Evolutionary conservation across 1,140 invertebrate genomes (phyloP).

Genomic region (Apis cerana): DNA sequence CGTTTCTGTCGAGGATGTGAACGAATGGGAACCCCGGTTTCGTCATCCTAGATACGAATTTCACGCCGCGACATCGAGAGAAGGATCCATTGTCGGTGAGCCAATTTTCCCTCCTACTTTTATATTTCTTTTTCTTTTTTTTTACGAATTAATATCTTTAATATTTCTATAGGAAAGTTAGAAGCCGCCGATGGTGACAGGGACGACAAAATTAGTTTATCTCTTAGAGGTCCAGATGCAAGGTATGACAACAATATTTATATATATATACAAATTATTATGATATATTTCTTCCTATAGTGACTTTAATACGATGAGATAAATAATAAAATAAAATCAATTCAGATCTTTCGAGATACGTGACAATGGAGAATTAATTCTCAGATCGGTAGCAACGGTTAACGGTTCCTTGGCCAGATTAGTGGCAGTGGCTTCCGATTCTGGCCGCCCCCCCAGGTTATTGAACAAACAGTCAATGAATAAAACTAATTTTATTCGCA

Average conservation of each 20-base stretch:
- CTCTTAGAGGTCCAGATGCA: constrained; percentile 87
- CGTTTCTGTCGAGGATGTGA: constrained; percentile 92
- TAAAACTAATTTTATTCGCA: background rate
- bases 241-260: constrained; percentile 76
- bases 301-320: no score
- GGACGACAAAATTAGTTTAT: constrained; percentile 86
- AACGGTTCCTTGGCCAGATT: constrained; percentile 84
- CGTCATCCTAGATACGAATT: constrained; percentile 93
- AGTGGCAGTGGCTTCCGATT: constrained; percentile 90
- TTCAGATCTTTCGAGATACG: constrained; percentile 81
- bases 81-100: constrained; percentile 77
- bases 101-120: constrained; percentile 33
- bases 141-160: background rate
- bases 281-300: no score
- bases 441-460: constrained; percentile 87
- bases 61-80: constrained; percentile 81
- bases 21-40: constrained; percentile 96
- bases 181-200: constrained; percentile 91
- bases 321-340: background rate
- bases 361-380: constrained; percentile 81
- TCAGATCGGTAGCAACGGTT: constrained; percentile 82
- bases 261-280: no score
- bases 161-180: constrained; percentile 82
- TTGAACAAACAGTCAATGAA: background rate
- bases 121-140: background rate